A percentile compares a stretch with the other conserved stretches of the same genome.
Evolutionary conservation across 2,888 invertebrate species (phyloP).

Genomic region (Subacronicta megacephala): DNA sequence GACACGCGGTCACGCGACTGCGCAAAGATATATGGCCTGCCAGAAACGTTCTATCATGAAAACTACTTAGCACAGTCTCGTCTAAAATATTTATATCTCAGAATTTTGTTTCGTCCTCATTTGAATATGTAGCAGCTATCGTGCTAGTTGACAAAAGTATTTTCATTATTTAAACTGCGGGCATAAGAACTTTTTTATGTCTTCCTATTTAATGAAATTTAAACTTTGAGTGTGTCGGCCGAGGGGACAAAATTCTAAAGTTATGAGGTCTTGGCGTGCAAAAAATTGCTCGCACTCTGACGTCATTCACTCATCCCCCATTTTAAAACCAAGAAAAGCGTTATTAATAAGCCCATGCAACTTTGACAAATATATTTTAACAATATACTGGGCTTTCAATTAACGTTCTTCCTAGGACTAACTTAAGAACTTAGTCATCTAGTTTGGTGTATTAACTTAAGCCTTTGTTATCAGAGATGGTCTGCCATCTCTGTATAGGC

Average conservation of each 20-base stretch:
- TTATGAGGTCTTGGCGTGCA: conserved; percentile 38
- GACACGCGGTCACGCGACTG: conserved; percentile 25
- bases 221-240: conserved; percentile 40
- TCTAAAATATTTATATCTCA: conserved; percentile 44
- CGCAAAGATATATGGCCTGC: conserved; percentile 46
- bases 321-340: conserved; percentile 10
- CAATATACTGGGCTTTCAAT: not conserved
- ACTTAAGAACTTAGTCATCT: no score
- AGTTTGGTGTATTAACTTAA: no score
- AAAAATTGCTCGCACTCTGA: conserved; percentile 26
- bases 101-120: conserved; percentile 51
- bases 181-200: conserved; percentile 37
- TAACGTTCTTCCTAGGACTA: not conserved
- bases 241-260: conserved; percentile 23
- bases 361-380: not conserved
- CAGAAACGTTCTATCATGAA: conserved; percentile 48
- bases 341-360: conserved; percentile 1
- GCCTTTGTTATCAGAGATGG: no score
- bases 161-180: conserved; percentile 52
- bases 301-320: conserved; percentile 16
- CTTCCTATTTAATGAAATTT: conserved; percentile 46
- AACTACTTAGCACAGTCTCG: conserved; percentile 45
- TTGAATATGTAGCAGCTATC: conserved; percentile 45
- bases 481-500: no score
- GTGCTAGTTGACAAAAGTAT: conserved; percentile 48